Evolutionary conservation across 1,140 invertebrate genomes (phyloP).

Genomic region (Heliconius congener): DNA sequence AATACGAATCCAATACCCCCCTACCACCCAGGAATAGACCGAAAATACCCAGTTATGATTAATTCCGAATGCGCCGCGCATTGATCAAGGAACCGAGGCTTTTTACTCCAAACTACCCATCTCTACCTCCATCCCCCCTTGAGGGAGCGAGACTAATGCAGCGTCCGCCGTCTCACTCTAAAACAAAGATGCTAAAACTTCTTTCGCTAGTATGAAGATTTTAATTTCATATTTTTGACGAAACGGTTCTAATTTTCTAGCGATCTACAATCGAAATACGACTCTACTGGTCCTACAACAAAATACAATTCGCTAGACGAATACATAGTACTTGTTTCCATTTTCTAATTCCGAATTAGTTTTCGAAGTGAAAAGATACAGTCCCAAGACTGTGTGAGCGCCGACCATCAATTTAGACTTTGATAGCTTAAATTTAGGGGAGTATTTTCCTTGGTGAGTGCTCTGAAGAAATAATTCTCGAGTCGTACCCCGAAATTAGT

Average conservation of each 20-base stretch:
- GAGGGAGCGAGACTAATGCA: conserved; percentile 76
- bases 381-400: conserved; percentile 72
- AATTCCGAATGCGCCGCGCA: conserved; percentile 78
- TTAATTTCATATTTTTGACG: conserved; percentile 82
- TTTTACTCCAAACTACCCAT: conserved; percentile 79
- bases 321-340: conserved; percentile 64
- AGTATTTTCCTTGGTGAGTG: conserved; percentile 42
- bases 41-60: conserved; percentile 81
- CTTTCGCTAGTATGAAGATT: conserved; percentile 81
- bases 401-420: conserved; percentile 46
- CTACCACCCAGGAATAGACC: conserved; percentile 66
- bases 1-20: conserved; percentile 72
- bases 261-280: conserved; percentile 23
- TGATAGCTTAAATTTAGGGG: conserved; percentile 48
- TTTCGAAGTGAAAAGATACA: conserved; percentile 81
- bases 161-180: conserved; percentile 73
- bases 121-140: conserved; percentile 52
- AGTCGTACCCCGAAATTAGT: conserved; percentile 81
- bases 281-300: conserved; percentile 42
- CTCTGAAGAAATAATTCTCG: conserved; percentile 78
- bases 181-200: conserved; percentile 82
- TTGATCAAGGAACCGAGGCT: conserved; percentile 78
- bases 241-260: conserved; percentile 78
- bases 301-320: conserved; percentile 30
- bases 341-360: conserved; percentile 80